Evolutionary conservation across 2,113 vertebrate genomes (phyloP), one percentile per base, ranked within the genome.

Genomic region (Engraulis encrasicolus): DNA sequence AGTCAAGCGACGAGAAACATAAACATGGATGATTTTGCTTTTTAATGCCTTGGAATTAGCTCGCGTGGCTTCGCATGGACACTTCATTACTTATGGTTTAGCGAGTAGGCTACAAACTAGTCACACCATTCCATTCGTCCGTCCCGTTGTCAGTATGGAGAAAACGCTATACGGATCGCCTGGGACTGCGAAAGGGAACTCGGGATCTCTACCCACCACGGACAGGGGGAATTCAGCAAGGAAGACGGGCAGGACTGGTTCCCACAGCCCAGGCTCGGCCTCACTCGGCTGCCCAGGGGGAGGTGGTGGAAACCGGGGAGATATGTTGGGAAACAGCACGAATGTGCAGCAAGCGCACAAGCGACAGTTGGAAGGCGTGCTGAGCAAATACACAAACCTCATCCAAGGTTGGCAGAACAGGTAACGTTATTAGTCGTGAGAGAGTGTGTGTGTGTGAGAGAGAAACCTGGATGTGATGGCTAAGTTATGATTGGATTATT

Each of bases 331-430:
- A 87, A 94, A 91, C 92, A 93, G 90, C 87, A 85, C 91, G 84
- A 86, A 89, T 89, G 74, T 90, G 87, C 92, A 88, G 86, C 84
- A 89, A 74, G 88, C 92, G 86, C 93, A 96, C 78, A 90, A 86
- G 84, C 85, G 91, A 58, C 93, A 95, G 91, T 93, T 97, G 92
- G 97, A 99, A 88, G 98, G 98, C 90, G 92, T 96, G 80, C 95
- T 99, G 86, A 98, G 97, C 94, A 99, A 99, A 94, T 99, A 99
- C 95, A 99, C 98, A 89, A 99, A 99, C 94, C 96, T 99, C 86
- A 93, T 99, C 82, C 98, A 99, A 90, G 97, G 98, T 90, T 99
- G 98, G 98, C 98, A 99, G 94, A 97, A 97, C 97, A 98, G 98
- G 98, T 98, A 94, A 94, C 80, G 9, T 27, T n/a, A n/a, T n/a